Base-by-base conservation (phyloP, 2,888 invertebrate genomes). In the Epinotia brunnichana region DNA sequence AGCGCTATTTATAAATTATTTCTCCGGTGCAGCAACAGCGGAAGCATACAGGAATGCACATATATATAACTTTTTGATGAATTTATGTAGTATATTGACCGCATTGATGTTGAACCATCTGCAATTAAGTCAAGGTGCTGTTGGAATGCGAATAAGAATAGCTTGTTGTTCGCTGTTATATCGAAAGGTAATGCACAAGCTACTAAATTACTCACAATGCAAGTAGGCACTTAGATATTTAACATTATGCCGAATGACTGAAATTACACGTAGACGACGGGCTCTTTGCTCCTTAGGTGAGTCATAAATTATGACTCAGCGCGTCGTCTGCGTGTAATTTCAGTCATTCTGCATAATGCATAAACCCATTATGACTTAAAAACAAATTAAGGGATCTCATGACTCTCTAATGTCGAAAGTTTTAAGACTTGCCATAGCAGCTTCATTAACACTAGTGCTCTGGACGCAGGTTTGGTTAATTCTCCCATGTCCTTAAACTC, bases 161-260 rank as follows among this genome's bases (percentile, higher is more conserved):
- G 97, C 97, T 0, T 94, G 95, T 79, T 97, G 97, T 82, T 96
- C 97, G 0, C 86, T 98, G n/a, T 86, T 98, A 75, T 97, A 97
- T 84, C 94, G 97, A 92, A 98, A 98, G 94, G 97, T 97, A 88
- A 13, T 17, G 17, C 13, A 39, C 4, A 17, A 19, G 39, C 13
- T 39, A 10, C 56, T 15, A 19, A 13, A 9, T 57, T 24, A 17
- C 2, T 41, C 9, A 41, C 44, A 15, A 5, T 44, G 15, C 1
- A n/a, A 44, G 44, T 44, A 11, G 11, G 11, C 44, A 44, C 4
- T 44, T 15, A 15, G 15, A 11, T 39, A 13, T 44, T 44, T 44
- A 44, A 2, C 3, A 5, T 1, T n/a, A 48, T 5, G 48, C n/a
- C 48, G 44, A 44, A 44, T 15, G 9, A 44, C 44, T 44, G 15